A percentile compares a stretch with the other conserved stretches of the same genome.
These are phyloP conservation scores for Mycteria americana DNA, from an alignment of 2,797 vertebrate species.

Conservation along the genomic window DNA sequence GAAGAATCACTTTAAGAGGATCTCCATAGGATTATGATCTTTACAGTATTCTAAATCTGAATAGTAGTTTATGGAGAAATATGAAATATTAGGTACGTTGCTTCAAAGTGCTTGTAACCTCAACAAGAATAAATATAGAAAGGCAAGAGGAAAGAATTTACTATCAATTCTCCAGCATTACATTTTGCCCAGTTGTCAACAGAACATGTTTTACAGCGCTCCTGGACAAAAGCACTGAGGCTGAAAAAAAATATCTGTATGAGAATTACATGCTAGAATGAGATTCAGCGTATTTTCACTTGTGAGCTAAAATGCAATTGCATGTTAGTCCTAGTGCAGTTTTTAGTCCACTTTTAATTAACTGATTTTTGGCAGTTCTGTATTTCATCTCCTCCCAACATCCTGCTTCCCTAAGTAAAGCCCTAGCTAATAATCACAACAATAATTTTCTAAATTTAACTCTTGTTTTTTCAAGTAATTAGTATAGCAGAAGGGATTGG, in stretches of 20 bases:
- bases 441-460: neutral
- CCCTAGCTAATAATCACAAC: neutral
- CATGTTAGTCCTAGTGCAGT: neutral
- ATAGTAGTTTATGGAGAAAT: neutral
- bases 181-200: neutral
- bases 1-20: neutral
- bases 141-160: neutral
- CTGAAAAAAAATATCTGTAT: neutral
- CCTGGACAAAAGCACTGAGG: neutral
- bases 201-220: neutral
- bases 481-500: neutral
- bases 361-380: neutral
- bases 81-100: neutral
- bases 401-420: neutral
- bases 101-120: neutral
- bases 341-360: neutral
- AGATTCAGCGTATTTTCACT: neutral
- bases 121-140: neutral
- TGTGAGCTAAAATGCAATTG: neutral
- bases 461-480: neutral
- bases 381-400: neutral
- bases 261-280: neutral
- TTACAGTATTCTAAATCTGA: neutral
- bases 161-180: neutral
- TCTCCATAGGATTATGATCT: neutral